Conservation (phyloP, 2,113 vertebrate species). For the Penelope pileata region DNA sequence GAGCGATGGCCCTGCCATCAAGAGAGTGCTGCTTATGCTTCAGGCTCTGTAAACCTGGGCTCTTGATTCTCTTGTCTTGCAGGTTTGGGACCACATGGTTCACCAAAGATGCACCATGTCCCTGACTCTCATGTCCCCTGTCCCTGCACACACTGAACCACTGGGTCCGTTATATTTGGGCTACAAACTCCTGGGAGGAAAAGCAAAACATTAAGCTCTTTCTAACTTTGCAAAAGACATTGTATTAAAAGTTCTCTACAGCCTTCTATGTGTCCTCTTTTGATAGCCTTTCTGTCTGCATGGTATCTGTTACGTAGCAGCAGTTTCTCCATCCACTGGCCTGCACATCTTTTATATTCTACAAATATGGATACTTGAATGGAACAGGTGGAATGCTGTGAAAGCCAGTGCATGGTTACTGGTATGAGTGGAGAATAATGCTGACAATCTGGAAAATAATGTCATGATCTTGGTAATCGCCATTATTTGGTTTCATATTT, state of each 20-base stretch:
- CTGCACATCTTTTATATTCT: conserved; percentile 11
- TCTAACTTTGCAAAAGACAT: neutral
- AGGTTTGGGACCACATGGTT: neutral
- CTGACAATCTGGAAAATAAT: conserved; percentile 49
- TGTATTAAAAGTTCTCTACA: neutral
- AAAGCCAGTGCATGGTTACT: neutral
- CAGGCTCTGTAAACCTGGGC: neutral
- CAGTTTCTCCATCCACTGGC: neutral
- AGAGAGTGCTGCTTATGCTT: neutral
- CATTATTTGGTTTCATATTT: conserved; percentile 35
- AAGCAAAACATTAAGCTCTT: neutral
- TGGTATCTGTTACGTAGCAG: neutral
- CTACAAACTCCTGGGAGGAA: neutral
- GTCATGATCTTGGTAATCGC: conserved; percentile 9
- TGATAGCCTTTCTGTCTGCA: neutral
- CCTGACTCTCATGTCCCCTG: no score
- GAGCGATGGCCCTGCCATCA: rapidly evolving
- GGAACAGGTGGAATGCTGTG: conserved; percentile 48
- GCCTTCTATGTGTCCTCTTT: neutral
- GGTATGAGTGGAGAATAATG: conserved; percentile 7
- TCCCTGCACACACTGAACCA: neutral
- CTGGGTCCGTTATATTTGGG: rapidly evolving
- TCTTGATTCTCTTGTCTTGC: neutral
- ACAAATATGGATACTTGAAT: conserved; percentile 34
- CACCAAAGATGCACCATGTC: no score